These are phyloP conservation scores for Callyntrura guangdongensis DNA, from an alignment of 2,888 invertebrate genomes.

Conservation along the genomic window DNA sequence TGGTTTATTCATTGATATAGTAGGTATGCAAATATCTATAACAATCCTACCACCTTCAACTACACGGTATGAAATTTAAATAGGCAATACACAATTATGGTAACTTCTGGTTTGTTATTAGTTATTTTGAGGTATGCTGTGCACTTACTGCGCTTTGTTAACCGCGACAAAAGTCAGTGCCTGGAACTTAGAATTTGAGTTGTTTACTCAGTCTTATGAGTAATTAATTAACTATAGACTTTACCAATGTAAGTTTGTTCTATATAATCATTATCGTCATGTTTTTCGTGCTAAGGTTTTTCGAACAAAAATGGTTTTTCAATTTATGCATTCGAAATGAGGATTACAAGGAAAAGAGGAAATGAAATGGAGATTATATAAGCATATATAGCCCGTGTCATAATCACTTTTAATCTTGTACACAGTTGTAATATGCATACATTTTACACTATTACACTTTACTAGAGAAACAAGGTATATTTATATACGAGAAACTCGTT, in stretches of 20 bases:
- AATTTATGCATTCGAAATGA: neutral
- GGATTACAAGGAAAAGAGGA: too few species aligned
- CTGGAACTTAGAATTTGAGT: neutral
- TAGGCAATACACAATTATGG: too few species aligned
- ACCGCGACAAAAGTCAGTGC: neutral
- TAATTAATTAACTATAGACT: conserved; percentile 41
- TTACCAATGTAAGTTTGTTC: conserved; percentile 2
- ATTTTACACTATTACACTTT: neutral
- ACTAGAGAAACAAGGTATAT: too few species aligned
- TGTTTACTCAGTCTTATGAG: conserved; percentile 44
- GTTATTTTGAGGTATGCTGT: too few species aligned
- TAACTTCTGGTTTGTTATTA: too few species aligned
- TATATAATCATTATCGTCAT: neutral
- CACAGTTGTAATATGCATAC: neutral
- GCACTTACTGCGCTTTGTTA: too few species aligned
- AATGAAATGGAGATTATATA: neutral
- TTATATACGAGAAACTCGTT: too few species aligned
- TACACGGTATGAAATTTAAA: too few species aligned
- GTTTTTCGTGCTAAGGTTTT: neutral
- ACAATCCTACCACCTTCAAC: too few species aligned
- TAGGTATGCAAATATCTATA: neutral
- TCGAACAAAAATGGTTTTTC: neutral
- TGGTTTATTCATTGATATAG: too few species aligned
- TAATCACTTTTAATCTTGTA: neutral
- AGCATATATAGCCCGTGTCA: neutral